These are phyloP conservation scores for Drosophila punjabiensis DNA, from an alignment of 1,140 invertebrate genomes.

Conservation along the genomic window DNA sequence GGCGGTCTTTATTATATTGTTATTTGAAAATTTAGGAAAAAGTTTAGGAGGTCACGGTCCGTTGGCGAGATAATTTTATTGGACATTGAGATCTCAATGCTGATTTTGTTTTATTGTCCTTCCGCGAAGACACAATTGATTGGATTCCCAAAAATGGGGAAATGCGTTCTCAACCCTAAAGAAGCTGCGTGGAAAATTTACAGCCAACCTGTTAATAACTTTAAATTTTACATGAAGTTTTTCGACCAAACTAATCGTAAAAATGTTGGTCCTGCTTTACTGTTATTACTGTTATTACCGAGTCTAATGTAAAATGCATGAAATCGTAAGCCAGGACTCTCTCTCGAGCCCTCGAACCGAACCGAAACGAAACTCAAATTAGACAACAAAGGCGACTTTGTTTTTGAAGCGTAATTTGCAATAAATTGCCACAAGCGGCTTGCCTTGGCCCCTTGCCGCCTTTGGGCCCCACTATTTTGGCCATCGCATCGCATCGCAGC, in stretches of 20 bases:
- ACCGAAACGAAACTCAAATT: slow-evolving; percentile 66
- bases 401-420: slow-evolving; percentile 82
- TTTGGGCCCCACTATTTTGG: slow-evolving; percentile 59
- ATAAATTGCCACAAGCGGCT: slow-evolving; percentile 75
- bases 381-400: slow-evolving; percentile 71
- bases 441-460: slow-evolving; percentile 24
- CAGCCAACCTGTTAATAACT: slow-evolving; percentile 27
- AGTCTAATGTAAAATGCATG: slow-evolving; percentile 70
- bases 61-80: slow-evolving; percentile 34
- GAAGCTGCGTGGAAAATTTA: background rate
- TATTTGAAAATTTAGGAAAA: slow-evolving; percentile 53
- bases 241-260: slow-evolving; percentile 35
- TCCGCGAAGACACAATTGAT: slow-evolving; percentile 28
- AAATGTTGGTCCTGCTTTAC: slow-evolving; percentile 24
- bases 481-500: slow-evolving; percentile 49
- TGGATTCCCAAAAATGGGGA: slow-evolving; percentile 14
- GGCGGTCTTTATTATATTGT: slow-evolving; percentile 61
- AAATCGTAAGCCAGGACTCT: slow-evolving; percentile 48
- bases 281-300: slow-evolving; percentile 54
- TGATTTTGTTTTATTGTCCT: slow-evolving; percentile 29
- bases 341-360: slow-evolving; percentile 18
- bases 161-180: too few species aligned
- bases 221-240: slow-evolving; percentile 50
- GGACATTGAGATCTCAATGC: slow-evolving; percentile 45
- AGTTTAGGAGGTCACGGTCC: slow-evolving; percentile 46